A percentile compares a stretch with the other conserved stretches of the same genome.
Conservation (phyloP, 2,888 invertebrate genomes). For the Peribatodes rhomboidaria region DNA sequence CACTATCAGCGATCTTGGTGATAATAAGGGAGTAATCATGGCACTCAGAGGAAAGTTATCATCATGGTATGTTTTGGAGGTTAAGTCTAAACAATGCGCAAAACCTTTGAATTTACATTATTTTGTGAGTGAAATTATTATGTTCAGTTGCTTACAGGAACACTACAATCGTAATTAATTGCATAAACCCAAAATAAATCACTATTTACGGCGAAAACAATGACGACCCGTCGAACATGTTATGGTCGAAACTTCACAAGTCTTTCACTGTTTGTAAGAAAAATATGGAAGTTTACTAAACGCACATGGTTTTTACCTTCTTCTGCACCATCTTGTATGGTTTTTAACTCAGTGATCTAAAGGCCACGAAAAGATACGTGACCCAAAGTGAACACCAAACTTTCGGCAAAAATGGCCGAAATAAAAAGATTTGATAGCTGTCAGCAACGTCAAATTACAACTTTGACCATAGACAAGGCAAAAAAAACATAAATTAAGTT, state of each 20-base stretch:
- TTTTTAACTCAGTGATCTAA: conserved; percentile 79
- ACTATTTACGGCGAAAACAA: conserved; percentile 58
- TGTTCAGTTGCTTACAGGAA: background rate
- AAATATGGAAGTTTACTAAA: conserved; percentile 75
- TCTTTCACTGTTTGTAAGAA: conserved; percentile 54
- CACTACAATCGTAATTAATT: conserved; percentile 34
- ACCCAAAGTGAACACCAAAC: conserved; percentile 78
- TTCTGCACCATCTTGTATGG: conserved; percentile 85
- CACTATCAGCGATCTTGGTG: conserved; percentile 73
- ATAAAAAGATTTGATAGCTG: conserved; percentile 69
- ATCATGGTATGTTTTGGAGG: conserved; percentile 74
- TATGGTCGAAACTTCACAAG: conserved; percentile 54
- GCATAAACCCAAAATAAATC: conserved; percentile 45
- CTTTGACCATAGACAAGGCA: conserved; percentile 33
- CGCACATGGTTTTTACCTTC: conserved; percentile 86
- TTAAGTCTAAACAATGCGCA: conserved; percentile 56
- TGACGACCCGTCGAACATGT: conserved; percentile 58
- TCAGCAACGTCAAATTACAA: conserved; percentile 50
- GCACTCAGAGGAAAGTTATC: conserved; percentile 62
- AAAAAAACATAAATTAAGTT: background rate
- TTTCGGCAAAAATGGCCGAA: conserved; percentile 85
- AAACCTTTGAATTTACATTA: conserved; percentile 5
- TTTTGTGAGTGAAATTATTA: background rate
- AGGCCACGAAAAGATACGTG: conserved; percentile 84
- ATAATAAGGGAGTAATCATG: conserved; percentile 70